Base-by-base conservation (phyloP, 2,888 invertebrate genomes). In the Phortica magna region DNA sequence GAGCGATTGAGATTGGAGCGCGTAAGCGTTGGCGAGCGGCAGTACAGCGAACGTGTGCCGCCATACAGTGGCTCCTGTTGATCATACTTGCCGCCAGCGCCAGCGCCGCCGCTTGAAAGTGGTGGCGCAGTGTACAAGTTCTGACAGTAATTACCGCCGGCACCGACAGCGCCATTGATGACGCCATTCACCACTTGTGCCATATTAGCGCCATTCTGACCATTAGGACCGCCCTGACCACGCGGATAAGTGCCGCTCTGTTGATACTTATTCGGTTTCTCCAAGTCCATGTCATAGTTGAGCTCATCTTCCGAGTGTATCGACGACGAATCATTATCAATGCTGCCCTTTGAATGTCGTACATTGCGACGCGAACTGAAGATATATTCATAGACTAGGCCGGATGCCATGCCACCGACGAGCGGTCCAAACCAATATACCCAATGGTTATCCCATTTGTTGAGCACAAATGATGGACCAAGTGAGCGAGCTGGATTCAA, bases 371-470 rank as follows among this genome's bases (percentile, higher is more conserved):
- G 92, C 0, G 93, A 93, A 85, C 94, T 95, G 75, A 96, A 94
- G 42, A 97, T 95, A 92, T 96, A 97, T 91, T 97, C 96, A 92
- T 96, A 96, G 3, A 97, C 94, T 43, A 98, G 91, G 0, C 96
- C 97, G 41, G 97, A 96, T 6, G 95, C 93, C 12, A 95, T 93
- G 10, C 96, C 97, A 42, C 97, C 98, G 7, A 95, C 93, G n/a
- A 97, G 91, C 0, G 97, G 97, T 0, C 97, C 98, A 72, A 96
- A 94, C 97, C 98, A 98, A 91, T 96, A 96, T 0, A 98, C 96
- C 98, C 98, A 98, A 91, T 98, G 98, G 88, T 95, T 95, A 77
- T 97, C 96, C 98, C 98, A 98, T 88, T 95, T 95, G 87, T 97
- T 97, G 89, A 96, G 94, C 55, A 98, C 97, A 92, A 98, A 98